Evolutionary conservation across 2,797 vertebrate genomes (phyloP), one percentile per base, ranked within the genome.

Genomic region (Vespertilio murinus): DNA sequence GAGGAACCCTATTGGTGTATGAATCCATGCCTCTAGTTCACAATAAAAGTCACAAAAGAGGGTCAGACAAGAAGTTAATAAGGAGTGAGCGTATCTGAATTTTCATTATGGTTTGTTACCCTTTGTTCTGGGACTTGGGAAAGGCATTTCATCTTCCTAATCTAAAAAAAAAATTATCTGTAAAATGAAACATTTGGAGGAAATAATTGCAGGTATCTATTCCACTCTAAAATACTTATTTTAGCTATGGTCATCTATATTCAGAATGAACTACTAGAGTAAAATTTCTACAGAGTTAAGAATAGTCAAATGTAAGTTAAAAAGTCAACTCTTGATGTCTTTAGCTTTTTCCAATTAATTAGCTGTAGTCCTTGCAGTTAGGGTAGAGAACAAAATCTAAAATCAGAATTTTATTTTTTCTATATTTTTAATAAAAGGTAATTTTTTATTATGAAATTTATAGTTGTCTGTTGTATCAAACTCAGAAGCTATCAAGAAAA

Each of bases 391-490:
- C 87, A 94, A 80, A 5, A 1, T 83, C 33, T 77, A 38, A 70
- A 90, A 20, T 42, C 30, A 90, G 7, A 2, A 54, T 87, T 75
- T 77, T 10, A 49, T 59, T 49, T 52, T 52, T 2, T 86, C 52
- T 78, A 40, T 30, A 42, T 47, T 78, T 93, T 94, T 79, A 82
- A 89, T 45, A 28, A 84, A 73, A 85, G 70, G 70, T 69, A 64
- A 8, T 59, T 90, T 90, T 95, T 90, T 82, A 14, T 35, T 47
- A 54, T 64, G 30, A 80, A 73, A 70, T 9, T 77, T 88, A 13
- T 49, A 28, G 65, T 17, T 59, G 1, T 70, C 6, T 49, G 9
- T 91, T 67, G 28, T 8, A 67, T 22, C 61, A 88, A 74, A 73
- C 20, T 88, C 18, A 83, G n/a, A 56, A 12, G 3, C 1, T 80